Evolutionary conservation across 2,888 invertebrate genomes (phyloP), one percentile per base, ranked within the genome.

Genomic region (Meganola albula): DNA sequence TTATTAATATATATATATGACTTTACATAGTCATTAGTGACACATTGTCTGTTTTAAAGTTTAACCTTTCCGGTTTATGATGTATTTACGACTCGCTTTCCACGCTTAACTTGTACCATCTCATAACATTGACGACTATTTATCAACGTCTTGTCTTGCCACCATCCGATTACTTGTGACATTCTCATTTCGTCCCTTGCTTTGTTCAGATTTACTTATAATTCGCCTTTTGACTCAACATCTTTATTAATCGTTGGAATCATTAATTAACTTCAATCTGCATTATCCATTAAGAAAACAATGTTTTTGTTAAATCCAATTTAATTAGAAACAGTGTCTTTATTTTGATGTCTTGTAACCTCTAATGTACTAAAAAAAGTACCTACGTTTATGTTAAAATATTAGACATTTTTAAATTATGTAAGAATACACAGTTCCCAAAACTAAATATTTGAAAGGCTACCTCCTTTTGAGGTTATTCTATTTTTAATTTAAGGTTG

Each of bases 141-240:
- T 72, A 77, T 82, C 82, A 79, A 73, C 54, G 78, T 77, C 78
- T 46, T 57, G 64, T 74, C 74, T 60, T 60, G 51, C 61, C 61
- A 53, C 74, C 71, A 70, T 74, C 76, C 75, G 82, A 82, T 82
- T 79, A 79, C 74, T 44, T 73, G 76, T 74, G 82, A 82, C 82
- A 75, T 78, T 72, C 73, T 76, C 76, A 78, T 79, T 74, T 70
- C 63, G 57, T 52, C 70, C 63, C 63, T 60, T 44, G 64, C 61
- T 58, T 48, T 50, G 49, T 55, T 42, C 55, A 66, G 72, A 74
- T 73, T 74, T 74, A 74, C 78, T 78, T 74, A 77, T 79, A 74
- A 76, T 73, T 69, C 74, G 79, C 70, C 73, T 75, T 78, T 76
- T 80, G 78, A 77, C 75, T 74, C 60, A 40, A 37, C 44, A 51